phyloP scores from a whole-genome alignment of 92 coral and sea anemone genomes.

The Porites cylindrica region DNA sequence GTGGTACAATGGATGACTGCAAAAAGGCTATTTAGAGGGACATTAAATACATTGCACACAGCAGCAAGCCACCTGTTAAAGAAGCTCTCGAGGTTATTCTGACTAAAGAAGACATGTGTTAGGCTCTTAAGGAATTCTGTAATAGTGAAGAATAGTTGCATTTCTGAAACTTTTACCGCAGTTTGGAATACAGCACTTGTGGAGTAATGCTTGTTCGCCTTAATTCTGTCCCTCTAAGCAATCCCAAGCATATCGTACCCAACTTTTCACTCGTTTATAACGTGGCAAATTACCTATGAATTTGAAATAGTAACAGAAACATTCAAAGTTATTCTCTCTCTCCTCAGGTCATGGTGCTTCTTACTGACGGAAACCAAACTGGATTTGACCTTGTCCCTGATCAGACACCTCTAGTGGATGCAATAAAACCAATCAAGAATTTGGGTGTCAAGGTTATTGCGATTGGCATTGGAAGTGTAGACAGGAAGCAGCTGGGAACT shows the following conservation, averaged over 20 bases:
- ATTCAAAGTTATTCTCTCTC: neutral
- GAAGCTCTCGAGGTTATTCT: no score
- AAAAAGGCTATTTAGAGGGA: no score
- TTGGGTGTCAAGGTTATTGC: constrained; percentile 73
- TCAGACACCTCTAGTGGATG: constrained; percentile 60
- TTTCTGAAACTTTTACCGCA: no score
- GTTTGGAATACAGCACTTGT: no score
- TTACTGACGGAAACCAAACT: constrained; percentile 92
- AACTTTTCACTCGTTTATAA: neutral
- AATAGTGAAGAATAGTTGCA: no score
- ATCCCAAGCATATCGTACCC: neutral
- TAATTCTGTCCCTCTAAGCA: no score
- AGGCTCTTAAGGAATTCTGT: no score
- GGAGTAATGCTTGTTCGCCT: no score
- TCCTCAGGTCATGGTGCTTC: constrained; percentile 73
- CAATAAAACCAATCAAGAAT: constrained; percentile 71
- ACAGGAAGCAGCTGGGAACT: constrained; percentile 61
- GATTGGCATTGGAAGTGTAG: constrained; percentile 89
- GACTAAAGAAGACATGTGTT: no score
- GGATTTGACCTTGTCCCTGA: constrained; percentile 62
- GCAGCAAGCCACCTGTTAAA: no score
- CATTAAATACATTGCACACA: no score
- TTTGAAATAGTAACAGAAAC: neutral
- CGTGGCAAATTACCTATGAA: neutral
- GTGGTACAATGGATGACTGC: no score